These are phyloP conservation scores for Australoheros facetus DNA, from an alignment of 2,797 vertebrate genomes.

Conservation along the genomic window DNA sequence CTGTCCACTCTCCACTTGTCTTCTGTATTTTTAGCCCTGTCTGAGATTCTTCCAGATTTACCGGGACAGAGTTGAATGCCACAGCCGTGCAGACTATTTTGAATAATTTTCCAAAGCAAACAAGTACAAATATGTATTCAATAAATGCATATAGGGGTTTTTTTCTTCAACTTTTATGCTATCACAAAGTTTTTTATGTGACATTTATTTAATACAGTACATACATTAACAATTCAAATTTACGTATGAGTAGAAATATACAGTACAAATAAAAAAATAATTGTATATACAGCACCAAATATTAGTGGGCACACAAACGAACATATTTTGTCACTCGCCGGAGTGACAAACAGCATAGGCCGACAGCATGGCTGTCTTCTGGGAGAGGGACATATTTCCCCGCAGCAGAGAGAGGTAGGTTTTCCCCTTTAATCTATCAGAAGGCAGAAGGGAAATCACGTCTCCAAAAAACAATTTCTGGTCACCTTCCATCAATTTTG, in stretches of 20 bases:
- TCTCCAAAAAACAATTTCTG: slow-evolving; percentile 49
- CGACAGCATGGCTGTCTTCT: slow-evolving; percentile 53
- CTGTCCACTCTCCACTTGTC: slow-evolving; percentile 2
- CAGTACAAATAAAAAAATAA: slow-evolving; percentile 73
- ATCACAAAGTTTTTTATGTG: slow-evolving; percentile 20
- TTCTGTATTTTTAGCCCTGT: slow-evolving; percentile 30
- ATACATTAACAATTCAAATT: slow-evolving; percentile 60
- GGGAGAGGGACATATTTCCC: slow-evolving; percentile 52
- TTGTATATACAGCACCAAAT: slow-evolving; percentile 77
- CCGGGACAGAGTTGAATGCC: not conserved
- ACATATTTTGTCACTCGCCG: slow-evolving; percentile 53
- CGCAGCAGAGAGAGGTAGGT: slow-evolving; percentile 73
- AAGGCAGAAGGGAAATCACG: slow-evolving; percentile 69
- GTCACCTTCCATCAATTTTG: slow-evolving; percentile 32
- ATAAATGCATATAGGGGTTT: not conserved
- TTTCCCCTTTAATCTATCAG: slow-evolving; percentile 59
- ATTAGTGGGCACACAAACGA: slow-evolving; percentile 63
- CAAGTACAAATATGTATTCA: not conserved
- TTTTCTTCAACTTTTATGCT: not conserved
- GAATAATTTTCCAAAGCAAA: not conserved
- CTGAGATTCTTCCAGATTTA: slow-evolving; percentile 6
- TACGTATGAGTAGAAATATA: slow-evolving; percentile 78
- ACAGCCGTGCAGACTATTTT: not conserved
- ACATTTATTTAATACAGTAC: slow-evolving; percentile 70
- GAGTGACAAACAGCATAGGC: slow-evolving; percentile 60